Percentiles rank a stretch among this genome's conserved stretches.
These are phyloP conservation scores for Diabrotica undecimpunctata DNA, from an alignment of 1,140 invertebrate species.

Conservation along the genomic window DNA sequence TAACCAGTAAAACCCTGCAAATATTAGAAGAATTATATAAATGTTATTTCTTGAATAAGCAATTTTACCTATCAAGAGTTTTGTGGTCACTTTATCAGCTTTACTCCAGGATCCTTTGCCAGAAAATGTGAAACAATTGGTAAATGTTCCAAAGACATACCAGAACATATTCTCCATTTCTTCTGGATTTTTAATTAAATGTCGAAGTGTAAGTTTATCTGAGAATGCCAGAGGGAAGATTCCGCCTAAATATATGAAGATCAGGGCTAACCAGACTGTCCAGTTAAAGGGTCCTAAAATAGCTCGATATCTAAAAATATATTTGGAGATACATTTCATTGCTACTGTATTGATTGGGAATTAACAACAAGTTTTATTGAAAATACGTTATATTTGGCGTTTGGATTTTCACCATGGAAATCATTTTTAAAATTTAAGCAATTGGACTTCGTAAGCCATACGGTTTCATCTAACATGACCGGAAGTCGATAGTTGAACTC, in stretches of 20 bases:
- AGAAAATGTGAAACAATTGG: constrained; percentile 70
- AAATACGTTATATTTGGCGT: no score
- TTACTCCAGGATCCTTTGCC: constrained; percentile 65
- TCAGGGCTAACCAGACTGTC: constrained; percentile 69
- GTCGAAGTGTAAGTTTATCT: constrained; percentile 59
- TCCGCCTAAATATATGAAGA: constrained; percentile 63
- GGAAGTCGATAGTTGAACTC: no score
- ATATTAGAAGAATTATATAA: background rate
- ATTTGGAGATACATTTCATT: no score
- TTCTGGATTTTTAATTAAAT: constrained; percentile 60
- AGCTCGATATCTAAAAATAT: constrained; percentile 61
- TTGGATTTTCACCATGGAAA: no score
- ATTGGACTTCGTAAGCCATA: no score
- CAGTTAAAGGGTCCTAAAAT: constrained; percentile 76
- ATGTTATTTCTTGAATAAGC: background rate
- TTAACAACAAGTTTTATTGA: no score
- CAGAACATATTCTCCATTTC: constrained; percentile 74
- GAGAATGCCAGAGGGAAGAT: constrained; percentile 69
- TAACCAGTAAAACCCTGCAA: constrained; percentile 69
- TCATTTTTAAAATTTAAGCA: no score
- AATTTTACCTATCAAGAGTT: constrained; percentile 61
- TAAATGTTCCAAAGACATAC: constrained; percentile 79
- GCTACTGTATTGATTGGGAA: no score
- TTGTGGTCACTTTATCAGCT: constrained; percentile 63
- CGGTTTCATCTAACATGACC: no score